Percentiles rank a stretch among this genome's conserved stretches.
phyloP scores from a whole-genome alignment of 92 coral and sea anemone genomes.

The Porites lobata region DNA sequence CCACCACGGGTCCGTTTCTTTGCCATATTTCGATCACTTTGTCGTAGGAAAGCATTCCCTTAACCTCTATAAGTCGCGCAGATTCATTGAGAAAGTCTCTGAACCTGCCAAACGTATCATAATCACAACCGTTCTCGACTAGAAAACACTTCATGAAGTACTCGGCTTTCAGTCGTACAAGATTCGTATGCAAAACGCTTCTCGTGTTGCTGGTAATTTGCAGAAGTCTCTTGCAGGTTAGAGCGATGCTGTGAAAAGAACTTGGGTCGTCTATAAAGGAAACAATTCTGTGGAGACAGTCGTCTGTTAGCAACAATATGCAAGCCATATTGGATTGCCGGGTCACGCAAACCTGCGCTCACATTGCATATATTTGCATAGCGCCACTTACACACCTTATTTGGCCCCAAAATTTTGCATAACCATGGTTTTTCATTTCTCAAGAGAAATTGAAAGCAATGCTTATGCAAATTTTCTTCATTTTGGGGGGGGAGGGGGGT shows the following conservation, averaged over 20 bases:
- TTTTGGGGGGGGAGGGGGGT: too few relatives aligned
- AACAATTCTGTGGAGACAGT: constrained; percentile 40
- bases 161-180: constrained; percentile 56
- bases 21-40: constrained; percentile 66
- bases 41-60: constrained; percentile 20
- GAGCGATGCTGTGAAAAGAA: constrained; percentile 37
- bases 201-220: constrained; percentile 38
- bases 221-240: constrained; percentile 57
- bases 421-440: too few relatives aligned
- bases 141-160: constrained; percentile 46
- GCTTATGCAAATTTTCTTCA: too few relatives aligned
- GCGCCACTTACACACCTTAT: too few relatives aligned
- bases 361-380: too few relatives aligned
- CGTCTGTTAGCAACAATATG: constrained; percentile 49
- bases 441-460: too few relatives aligned
- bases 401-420: too few relatives aligned
- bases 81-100: constrained; percentile 21
- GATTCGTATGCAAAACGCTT: constrained; percentile 28
- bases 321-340: constrained; percentile 21
- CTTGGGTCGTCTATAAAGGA: constrained; percentile 24
- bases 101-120: not conserved
- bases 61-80: constrained; percentile 13
- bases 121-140: not conserved
- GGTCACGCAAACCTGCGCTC: not conserved
- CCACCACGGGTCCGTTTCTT: constrained; percentile 77